Evolutionary conservation across 2,888 invertebrate genomes (phyloP).

Genomic region (Epinotia nisella): DNA sequence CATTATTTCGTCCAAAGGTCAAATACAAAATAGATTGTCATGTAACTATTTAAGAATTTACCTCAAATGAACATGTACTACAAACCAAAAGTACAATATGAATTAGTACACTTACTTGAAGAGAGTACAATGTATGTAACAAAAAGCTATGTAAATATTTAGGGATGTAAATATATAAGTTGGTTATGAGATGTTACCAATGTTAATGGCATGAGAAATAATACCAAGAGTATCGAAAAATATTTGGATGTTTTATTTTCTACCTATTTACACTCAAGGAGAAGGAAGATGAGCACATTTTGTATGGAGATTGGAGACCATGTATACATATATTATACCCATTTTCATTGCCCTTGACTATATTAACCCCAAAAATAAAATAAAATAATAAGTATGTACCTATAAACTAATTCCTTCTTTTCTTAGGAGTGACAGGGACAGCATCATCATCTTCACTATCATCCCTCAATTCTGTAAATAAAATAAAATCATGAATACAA

Average conservation of each 20-base stretch:
- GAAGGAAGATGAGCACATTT: conserved; percentile 2
- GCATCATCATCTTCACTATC: conserved; percentile 55
- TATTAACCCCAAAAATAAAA: conserved; percentile 13
- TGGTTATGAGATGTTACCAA: conserved; percentile 44
- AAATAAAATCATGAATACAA: background rate
- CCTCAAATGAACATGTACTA: conserved; percentile 9
- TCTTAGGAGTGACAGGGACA: conserved; percentile 58
- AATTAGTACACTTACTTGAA: conserved; percentile 7
- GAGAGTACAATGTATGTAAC: conserved; percentile 11
- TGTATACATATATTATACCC: background rate
- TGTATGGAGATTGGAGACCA: background rate
- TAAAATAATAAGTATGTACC: conserved; percentile 35
- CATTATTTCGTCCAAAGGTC: background rate
- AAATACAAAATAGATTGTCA: background rate
- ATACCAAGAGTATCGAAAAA: conserved; percentile 44
- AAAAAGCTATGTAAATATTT: conserved; percentile 46
- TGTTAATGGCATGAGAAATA: conserved; percentile 44
- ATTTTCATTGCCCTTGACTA: background rate
- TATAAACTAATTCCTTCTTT: conserved; percentile 58
- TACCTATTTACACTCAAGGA: conserved; percentile 15
- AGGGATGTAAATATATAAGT: conserved; percentile 44
- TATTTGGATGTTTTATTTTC: conserved; percentile 37
- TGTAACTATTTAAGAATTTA: conserved; percentile 5
- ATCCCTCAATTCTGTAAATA: conserved; percentile 45
- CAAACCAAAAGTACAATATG: conserved; percentile 32